Percentiles rank a stretch among this genome's conserved stretches.
Conservation (phyloP, 2,888 invertebrate genomes). For the Coremacera marginata region DNA sequence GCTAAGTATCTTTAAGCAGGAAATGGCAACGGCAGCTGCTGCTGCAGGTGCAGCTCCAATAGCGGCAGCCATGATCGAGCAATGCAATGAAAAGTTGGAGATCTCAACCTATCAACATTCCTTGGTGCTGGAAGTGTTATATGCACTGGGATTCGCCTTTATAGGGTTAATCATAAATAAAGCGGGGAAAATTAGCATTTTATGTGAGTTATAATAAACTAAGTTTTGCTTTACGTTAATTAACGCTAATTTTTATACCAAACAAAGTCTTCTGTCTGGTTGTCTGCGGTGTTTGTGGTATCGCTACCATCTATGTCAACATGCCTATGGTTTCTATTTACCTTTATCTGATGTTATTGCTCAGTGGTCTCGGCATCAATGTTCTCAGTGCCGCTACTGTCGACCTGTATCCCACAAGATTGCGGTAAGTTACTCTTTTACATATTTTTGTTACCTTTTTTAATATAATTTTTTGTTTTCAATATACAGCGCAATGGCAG, state of each 20-base stretch:
- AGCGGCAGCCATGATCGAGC: slow-evolving; percentile 11
- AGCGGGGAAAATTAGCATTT: slow-evolving; percentile 57
- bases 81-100: slow-evolving; percentile 58
- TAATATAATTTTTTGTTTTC: background rate
- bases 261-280: slow-evolving; percentile 52
- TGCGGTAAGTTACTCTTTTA: slow-evolving; percentile 56
- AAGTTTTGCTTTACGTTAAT: background rate
- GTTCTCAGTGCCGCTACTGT: slow-evolving; percentile 63
- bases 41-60: background rate
- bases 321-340: slow-evolving; percentile 57
- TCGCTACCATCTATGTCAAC: slow-evolving; percentile 52
- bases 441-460: background rate
- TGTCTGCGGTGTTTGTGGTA: slow-evolving; percentile 55
- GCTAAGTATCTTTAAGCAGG: slow-evolving; percentile 32
- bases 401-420: slow-evolving; percentile 63
- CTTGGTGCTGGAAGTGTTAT: slow-evolving; percentile 56
- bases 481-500: slow-evolving; percentile 69
- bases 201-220: slow-evolving; percentile 52
- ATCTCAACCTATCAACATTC: slow-evolving; percentile 60
- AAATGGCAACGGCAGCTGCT: background rate
- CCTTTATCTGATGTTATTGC: slow-evolving; percentile 55
- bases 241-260: background rate
- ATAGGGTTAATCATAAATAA: slow-evolving; percentile 59
- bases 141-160: slow-evolving; percentile 58
- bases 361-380: slow-evolving; percentile 59